Percentiles rank a stretch among this genome's conserved stretches.
Evolutionary conservation across 2,888 invertebrate species (phyloP).

Genomic region (Pseudococcus jackbeardsleyi): DNA sequence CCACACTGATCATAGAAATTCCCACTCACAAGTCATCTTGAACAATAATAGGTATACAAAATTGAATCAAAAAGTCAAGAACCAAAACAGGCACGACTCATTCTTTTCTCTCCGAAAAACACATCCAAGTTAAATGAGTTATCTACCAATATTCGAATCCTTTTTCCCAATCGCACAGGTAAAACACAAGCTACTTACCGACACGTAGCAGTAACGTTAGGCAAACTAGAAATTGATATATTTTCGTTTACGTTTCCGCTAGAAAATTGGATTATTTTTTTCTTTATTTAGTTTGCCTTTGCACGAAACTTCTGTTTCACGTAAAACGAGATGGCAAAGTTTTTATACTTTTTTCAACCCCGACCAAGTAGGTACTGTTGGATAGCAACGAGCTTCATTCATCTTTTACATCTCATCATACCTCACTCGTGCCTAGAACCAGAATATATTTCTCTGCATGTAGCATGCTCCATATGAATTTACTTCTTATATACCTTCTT

Average conservation of each 20-base stretch:
- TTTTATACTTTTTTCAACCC: background rate
- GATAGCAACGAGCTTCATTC: background rate
- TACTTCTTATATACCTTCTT: background rate
- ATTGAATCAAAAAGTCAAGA: no score
- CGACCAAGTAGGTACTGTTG: background rate
- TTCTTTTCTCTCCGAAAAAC: no score
- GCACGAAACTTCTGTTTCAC: background rate
- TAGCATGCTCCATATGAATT: background rate
- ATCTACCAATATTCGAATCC: background rate
- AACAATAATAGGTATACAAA: no score
- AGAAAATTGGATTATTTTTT: slow-evolving; percentile 42
- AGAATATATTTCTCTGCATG: background rate
- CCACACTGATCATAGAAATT: no score
- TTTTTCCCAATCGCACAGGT: background rate
- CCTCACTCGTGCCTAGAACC: background rate
- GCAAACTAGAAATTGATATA: background rate
- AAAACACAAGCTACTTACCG: background rate
- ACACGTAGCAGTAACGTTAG: background rate
- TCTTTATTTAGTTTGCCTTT: background rate
- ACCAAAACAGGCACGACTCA: no score
- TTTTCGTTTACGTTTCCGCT: background rate
- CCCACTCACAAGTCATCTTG: no score
- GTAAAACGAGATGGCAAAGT: background rate
- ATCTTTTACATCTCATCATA: background rate
- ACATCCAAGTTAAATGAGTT: no score